Conservation (phyloP, 2,113 vertebrate species). For the Aptenodytes forsteri region DNA sequence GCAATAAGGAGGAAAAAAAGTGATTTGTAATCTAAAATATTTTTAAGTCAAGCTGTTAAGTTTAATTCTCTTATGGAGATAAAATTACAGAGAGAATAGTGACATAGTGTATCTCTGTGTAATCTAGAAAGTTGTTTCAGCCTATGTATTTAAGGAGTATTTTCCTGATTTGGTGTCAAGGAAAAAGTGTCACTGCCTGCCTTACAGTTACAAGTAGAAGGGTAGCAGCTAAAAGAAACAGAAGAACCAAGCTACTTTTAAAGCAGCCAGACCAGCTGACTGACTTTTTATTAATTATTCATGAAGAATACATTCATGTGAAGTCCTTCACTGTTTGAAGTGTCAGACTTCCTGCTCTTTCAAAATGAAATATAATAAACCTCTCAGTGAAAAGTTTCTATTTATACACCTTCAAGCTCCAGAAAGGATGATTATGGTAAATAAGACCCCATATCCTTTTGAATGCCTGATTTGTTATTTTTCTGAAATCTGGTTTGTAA, state of each 20-base stretch:
- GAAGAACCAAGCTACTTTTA: not conserved
- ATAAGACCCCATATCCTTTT: not conserved
- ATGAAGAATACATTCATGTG: not conserved
- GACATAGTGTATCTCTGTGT: not conserved
- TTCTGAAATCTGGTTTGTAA: not conserved
- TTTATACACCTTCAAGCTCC: not conserved
- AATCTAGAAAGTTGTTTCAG: not conserved
- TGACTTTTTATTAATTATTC: conserved; percentile 18
- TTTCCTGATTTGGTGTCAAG: not conserved
- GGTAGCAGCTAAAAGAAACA: not conserved
- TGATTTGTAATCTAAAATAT: not conserved
- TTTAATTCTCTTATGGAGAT: not conserved
- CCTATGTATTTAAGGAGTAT: not conserved
- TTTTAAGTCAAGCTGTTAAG: not conserved
- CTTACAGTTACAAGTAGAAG: not conserved
- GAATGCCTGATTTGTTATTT: not conserved
- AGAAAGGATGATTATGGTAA: not conserved
- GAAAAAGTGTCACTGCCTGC: not conserved
- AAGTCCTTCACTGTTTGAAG: conserved; percentile 20
- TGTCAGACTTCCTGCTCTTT: conserved; percentile 21
- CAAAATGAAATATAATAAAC: not conserved
- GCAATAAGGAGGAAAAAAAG: not conserved
- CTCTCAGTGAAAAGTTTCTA: not conserved
- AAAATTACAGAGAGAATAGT: not conserved
- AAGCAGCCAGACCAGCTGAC: not conserved